A percentile compares a stretch with the other conserved stretches of the same genome.
These are phyloP conservation scores for Acanthornis magna DNA, from an alignment of 2,797 vertebrate species.

Conservation along the genomic window DNA sequence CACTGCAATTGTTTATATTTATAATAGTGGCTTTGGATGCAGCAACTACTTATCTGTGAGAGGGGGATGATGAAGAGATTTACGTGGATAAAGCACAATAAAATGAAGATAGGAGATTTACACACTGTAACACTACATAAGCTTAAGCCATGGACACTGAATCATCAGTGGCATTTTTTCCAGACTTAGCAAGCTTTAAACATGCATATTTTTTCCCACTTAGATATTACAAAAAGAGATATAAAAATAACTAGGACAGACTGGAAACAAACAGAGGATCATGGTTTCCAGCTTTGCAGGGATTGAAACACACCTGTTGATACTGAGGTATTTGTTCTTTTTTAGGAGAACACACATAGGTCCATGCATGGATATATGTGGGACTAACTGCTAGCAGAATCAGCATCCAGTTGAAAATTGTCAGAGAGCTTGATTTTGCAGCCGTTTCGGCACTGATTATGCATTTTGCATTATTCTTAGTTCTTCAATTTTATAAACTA, in stretches of 20 bases:
- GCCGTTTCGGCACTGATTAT: background rate
- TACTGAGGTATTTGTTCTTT: background rate
- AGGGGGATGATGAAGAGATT: background rate
- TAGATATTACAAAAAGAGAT: background rate
- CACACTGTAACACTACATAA: background rate
- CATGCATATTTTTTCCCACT: background rate
- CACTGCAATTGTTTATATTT: background rate
- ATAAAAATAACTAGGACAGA: background rate
- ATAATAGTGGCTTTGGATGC: background rate
- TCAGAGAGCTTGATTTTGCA: background rate
- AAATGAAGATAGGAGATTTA: background rate
- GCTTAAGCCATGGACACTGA: background rate
- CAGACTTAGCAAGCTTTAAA: background rate
- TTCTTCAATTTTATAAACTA: background rate
- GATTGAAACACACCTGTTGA: background rate
- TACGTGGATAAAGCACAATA: constrained; percentile 11
- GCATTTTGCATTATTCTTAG: background rate
- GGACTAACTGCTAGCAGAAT: background rate
- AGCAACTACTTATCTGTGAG: background rate
- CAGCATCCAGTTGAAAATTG: background rate
- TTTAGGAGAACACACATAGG: background rate
- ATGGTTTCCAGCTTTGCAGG: background rate
- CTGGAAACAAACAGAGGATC: background rate
- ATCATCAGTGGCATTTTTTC: background rate
- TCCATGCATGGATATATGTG: accelerated